These are phyloP conservation scores for Meriones unguiculatus DNA, from an alignment of 2,113 vertebrate genomes.

Conservation along the genomic window DNA sequence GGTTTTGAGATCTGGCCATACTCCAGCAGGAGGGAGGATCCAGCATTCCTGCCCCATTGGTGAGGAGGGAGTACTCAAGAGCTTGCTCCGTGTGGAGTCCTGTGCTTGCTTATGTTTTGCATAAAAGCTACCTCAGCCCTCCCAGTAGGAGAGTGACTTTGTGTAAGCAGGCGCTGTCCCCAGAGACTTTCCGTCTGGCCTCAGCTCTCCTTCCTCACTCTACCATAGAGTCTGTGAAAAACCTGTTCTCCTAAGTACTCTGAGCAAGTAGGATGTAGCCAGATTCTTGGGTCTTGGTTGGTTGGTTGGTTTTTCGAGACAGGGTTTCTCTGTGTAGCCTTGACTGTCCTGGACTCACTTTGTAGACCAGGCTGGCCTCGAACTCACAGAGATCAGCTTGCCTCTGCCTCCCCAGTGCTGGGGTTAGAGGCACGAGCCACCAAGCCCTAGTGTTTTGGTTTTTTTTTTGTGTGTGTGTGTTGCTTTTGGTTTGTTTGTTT, in stretches of 20 bases:
- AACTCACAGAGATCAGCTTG: no score
- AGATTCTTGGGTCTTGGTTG: neutral
- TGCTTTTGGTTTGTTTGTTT: neutral
- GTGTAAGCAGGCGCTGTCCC: fast-evolving
- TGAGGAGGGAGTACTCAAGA: neutral
- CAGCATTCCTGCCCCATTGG: neutral
- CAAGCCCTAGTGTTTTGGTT: no score
- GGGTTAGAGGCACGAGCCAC: no score
- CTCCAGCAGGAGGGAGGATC: neutral
- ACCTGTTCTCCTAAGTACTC: neutral
- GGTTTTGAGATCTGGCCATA: neutral
- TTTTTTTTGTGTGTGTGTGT: no score
- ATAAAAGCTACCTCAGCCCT: neutral
- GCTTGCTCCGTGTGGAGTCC: neutral
- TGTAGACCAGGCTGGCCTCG: no score
- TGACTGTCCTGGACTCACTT: no score
- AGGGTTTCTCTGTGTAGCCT: no score
- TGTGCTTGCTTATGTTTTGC: neutral
- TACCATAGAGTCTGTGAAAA: neutral
- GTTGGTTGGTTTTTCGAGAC: no score
- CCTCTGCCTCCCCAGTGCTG: no score
- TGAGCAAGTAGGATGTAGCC: neutral
- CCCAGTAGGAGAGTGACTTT: neutral
- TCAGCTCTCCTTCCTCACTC: neutral
- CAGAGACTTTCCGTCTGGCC: neutral